These are phyloP conservation scores for Athene cunicularia DNA, from an alignment of 2,113 vertebrate genomes.

Conservation along the genomic window DNA sequence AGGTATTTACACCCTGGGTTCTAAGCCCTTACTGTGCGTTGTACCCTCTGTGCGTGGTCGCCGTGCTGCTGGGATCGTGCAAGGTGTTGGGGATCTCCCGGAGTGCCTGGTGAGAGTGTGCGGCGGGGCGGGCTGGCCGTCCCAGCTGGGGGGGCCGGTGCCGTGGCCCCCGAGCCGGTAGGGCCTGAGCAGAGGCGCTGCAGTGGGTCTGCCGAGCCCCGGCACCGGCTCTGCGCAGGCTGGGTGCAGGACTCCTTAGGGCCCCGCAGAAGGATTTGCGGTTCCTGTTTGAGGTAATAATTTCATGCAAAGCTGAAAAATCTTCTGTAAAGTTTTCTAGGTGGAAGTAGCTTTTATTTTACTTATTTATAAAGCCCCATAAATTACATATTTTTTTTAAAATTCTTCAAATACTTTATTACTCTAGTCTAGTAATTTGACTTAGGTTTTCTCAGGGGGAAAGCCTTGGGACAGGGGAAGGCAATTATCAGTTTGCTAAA, in stretches of 20 bases:
- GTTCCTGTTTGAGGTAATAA: background rate
- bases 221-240: too few species aligned
- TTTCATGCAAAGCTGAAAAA: background rate
- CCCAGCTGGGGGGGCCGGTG: background rate
- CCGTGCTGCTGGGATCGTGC: rapidly evolving
- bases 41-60: too few species aligned
- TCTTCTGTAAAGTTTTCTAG: background rate
- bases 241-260: background rate
- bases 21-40: rapidly evolving
- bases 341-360: background rate
- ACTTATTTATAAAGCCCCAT: background rate
- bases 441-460: background rate
- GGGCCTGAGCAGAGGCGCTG: background rate
- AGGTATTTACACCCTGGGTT: conserved; percentile 66
- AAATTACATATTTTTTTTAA: background rate
- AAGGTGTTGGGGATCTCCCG: too few species aligned
- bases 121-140: rapidly evolving
- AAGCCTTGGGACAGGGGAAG: background rate
- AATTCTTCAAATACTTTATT: background rate
- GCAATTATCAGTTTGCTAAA: background rate
- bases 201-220: background rate
- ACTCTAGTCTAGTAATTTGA: background rate
- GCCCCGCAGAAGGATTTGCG: background rate
- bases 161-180: too few species aligned
- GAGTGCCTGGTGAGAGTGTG: rapidly evolving